Evolutionary conservation across 1,140 invertebrate species (phyloP).

Genomic region (Sitodiplosis mosellana): DNA sequence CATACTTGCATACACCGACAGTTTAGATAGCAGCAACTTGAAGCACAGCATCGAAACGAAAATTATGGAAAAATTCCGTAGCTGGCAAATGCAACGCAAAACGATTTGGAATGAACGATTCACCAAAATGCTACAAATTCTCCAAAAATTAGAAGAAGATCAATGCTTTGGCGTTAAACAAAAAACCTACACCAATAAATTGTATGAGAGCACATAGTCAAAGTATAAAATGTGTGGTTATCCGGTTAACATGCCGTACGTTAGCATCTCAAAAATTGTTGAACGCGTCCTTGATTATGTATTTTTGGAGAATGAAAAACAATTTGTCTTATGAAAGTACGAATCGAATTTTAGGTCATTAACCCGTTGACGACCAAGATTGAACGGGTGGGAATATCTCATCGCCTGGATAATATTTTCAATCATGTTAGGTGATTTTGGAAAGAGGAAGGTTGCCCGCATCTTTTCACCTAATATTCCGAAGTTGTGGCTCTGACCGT

Average conservation of each 20-base stretch:
- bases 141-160: constrained; percentile 19
- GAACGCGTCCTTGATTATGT: constrained; percentile 36
- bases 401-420: no score
- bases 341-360: no score
- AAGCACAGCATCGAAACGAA: constrained; percentile 29
- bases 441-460: no score
- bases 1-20: constrained; percentile 14
- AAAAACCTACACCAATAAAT: constrained; percentile 32
- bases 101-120: constrained; percentile 36
- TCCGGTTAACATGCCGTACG: constrained; percentile 56
- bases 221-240: constrained; percentile 50
- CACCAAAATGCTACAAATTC: constrained; percentile 12
- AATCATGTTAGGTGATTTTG: no score
- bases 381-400: no score
- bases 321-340: no score
- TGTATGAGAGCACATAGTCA: constrained; percentile 14
- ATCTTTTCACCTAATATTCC: no score
- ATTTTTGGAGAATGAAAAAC: no score
- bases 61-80: constrained; percentile 33
- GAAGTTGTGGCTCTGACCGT: no score
- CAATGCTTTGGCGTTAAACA: constrained; percentile 26
- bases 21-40: constrained; percentile 21
- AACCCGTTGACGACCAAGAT: no score
- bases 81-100: constrained; percentile 32
- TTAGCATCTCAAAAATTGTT: constrained; percentile 41